Evolutionary conservation across 1,140 invertebrate genomes (phyloP).

Genomic region (Euschistus heros): DNA sequence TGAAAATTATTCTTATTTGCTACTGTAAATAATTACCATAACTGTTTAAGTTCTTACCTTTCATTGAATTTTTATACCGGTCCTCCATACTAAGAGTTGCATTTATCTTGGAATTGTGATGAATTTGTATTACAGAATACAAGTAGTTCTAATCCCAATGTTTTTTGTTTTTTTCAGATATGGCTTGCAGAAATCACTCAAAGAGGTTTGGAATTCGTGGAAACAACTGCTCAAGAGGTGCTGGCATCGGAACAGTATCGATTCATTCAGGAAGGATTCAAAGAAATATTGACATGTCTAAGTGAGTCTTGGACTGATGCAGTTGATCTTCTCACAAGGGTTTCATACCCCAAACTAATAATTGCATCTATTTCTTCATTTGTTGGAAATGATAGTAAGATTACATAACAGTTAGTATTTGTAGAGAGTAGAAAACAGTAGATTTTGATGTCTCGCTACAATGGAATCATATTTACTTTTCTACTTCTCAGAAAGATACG

Average conservation of each 20-base stretch:
- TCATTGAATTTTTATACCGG: too few relatives aligned
- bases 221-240: neutral
- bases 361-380: conserved; percentile 12
- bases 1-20: too few relatives aligned
- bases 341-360: neutral
- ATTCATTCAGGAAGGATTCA: neutral
- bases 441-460: neutral
- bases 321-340: neutral
- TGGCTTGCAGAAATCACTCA: neutral
- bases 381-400: conserved; percentile 10
- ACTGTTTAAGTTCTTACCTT: too few relatives aligned
- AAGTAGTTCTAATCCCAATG: too few relatives aligned
- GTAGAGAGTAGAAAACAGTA: neutral
- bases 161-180: neutral
- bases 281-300: conserved; percentile 1
- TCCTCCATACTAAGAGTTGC: too few relatives aligned
- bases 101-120: too few relatives aligned
- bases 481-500: too few relatives aligned
- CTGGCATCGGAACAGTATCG: neutral
- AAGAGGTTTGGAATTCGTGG: neutral
- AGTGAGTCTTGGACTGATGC: conserved; percentile 5
- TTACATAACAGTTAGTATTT: neutral
- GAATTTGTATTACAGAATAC: too few relatives aligned
- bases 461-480: neutral
- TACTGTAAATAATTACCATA: too few relatives aligned